Evolutionary conservation across 2,113 vertebrate genomes (phyloP), one percentile per base, ranked within the genome.

Genomic region (Chrysochloris asiatica): DNA sequence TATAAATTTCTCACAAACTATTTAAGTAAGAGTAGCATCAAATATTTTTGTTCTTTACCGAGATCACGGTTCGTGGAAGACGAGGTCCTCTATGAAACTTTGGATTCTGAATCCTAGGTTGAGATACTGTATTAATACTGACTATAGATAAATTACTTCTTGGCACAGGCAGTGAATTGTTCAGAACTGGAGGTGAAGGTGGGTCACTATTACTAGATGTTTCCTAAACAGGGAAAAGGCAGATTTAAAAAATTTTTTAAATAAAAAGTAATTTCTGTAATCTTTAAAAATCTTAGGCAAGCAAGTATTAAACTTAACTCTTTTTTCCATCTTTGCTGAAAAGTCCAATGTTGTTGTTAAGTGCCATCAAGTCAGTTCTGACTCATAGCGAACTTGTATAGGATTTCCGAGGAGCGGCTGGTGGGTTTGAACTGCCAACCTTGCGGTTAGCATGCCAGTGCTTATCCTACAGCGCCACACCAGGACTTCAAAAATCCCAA

Each of bases 91-190:
- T 98, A 80, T 97, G 83, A 91, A 98, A 99, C 97, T 99, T 98
- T 52, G 96, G 98, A 61, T 96, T 98, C 71, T 97, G 97, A 67
- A 97, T 96, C 17, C 98, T 98, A 1, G 98, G 93, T 88, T 98
- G 98, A 89, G 96, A 96, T 85, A 98, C 98, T 0, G 98, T 98
- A 96, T 99, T 99, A 97, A 99, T 98, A 96, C 97, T 99, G 96
- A 99, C 98, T 48, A 98, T 96, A 6, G 98, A 97, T 38, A 99
- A 95, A 96, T 98, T 98, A 54, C 97, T 98, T 97, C 98, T 98
- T 97, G 97, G 91, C 38, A 97, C 94, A 59, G 96, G 95, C 79
- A 98, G 98, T 63, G 98, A 97, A 84, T 88, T 81, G 95, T 89
- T 97, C 81, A 96, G 96, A 93, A 96, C 54, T 67, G 97, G 96